phyloP scores from a whole-genome alignment of 2,888 invertebrate genomes.

The Sipha maydis region DNA sequence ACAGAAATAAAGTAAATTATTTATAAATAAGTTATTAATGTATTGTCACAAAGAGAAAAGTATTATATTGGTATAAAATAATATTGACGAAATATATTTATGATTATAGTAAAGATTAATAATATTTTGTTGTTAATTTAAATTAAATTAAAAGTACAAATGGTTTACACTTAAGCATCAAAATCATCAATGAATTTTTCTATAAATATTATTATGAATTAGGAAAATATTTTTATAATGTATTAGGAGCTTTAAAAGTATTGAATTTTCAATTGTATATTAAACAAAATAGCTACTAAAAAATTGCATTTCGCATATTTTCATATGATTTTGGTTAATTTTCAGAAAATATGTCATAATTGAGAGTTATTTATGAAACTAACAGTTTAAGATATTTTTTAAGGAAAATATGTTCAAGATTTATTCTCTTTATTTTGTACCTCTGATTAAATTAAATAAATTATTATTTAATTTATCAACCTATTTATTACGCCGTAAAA shows the following conservation, averaged over 20 bases:
- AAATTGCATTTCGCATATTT: too few species aligned
- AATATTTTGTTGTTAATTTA: neutral
- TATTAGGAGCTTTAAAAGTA: neutral
- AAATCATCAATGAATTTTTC: neutral
- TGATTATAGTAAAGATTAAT: neutral
- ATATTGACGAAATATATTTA: neutral
- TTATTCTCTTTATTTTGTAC: neutral
- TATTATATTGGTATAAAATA: neutral
- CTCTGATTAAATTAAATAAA: neutral
- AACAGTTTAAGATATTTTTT: too few species aligned
- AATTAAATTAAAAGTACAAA: neutral
- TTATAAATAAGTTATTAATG: neutral
- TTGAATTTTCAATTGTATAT: too few species aligned
- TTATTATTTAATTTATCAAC: neutral
- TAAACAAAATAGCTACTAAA: too few species aligned
- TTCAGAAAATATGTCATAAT: too few species aligned
- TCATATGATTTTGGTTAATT: too few species aligned
- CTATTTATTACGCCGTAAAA: conserved; percentile 36
- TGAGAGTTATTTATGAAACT: too few species aligned
- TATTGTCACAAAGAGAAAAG: neutral
- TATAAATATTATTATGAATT: neutral
- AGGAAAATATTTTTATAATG: neutral
- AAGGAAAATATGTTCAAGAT: too few species aligned
- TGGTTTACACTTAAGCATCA: neutral
- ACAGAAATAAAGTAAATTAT: neutral